Evolutionary conservation across 2,888 invertebrate genomes (phyloP).

Genomic region (Shargacucullia verbasci): DNA sequence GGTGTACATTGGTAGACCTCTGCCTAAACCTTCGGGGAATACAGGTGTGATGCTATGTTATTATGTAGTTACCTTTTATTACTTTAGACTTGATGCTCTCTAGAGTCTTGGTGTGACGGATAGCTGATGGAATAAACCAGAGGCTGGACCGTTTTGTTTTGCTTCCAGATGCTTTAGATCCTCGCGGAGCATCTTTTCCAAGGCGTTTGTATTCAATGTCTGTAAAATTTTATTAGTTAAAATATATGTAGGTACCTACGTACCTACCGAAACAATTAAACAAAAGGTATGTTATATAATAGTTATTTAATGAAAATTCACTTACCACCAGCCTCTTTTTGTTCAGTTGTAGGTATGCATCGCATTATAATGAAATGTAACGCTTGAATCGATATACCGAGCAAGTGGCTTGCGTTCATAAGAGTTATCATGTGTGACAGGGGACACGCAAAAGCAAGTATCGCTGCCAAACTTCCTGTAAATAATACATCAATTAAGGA

Average conservation of each 20-base stretch:
- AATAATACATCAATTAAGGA: slow-evolving; percentile 52
- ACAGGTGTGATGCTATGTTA: no score
- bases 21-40: no score
- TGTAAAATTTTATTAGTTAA: slow-evolving; percentile 54
- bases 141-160: slow-evolving; percentile 81
- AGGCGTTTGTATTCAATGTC: slow-evolving; percentile 86
- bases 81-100: slow-evolving; percentile 86
- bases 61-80: slow-evolving; percentile 72
- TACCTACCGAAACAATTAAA: no score
- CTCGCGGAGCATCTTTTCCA: slow-evolving; percentile 73
- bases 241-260: no score
- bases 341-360: slow-evolving; percentile 88
- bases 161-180: slow-evolving; percentile 68
- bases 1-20: no score
- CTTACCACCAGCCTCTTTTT: slow-evolving; percentile 86
- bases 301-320: not conserved
- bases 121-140: slow-evolving; percentile 87
- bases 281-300: no score
- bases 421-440: slow-evolving; percentile 90
- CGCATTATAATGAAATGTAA: slow-evolving; percentile 85
- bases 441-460: slow-evolving; percentile 90
- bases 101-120: slow-evolving; percentile 84
- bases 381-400: slow-evolving; percentile 84
- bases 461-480: slow-evolving; percentile 90
- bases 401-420: slow-evolving; percentile 88